Conservation (phyloP, 2,113 vertebrate species). For the Mola mola region DNA sequence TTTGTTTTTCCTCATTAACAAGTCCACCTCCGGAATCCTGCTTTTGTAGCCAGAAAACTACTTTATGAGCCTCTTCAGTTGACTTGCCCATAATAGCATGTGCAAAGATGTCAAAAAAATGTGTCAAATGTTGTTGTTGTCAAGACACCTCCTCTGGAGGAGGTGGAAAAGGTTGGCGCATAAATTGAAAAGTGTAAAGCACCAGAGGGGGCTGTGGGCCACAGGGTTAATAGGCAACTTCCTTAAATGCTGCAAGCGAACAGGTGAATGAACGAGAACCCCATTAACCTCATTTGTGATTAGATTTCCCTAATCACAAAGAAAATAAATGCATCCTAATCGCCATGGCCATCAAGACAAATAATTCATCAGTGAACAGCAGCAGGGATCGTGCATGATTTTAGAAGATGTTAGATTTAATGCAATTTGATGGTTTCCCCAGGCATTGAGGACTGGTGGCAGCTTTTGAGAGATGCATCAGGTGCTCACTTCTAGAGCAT, state of each 20-base stretch:
- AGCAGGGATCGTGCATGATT: background rate
- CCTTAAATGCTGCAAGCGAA: constrained; percentile 31
- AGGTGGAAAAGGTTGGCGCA: constrained; percentile 26
- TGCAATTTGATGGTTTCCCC: background rate
- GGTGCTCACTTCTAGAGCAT: constrained; percentile 8
- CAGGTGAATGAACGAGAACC: constrained; percentile 37
- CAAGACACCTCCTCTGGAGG: constrained; percentile 24
- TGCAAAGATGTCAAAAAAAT: constrained; percentile 34
- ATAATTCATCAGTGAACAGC: constrained; percentile 39
- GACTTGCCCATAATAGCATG: constrained; percentile 37
- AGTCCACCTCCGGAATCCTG: constrained; percentile 59
- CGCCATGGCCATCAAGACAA: constrained; percentile 32
- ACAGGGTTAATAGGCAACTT: constrained; percentile 46
- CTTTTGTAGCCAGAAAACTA: constrained; percentile 39
- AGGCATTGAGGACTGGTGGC: background rate
- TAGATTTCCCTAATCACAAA: constrained; percentile 51
- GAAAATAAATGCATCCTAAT: constrained; percentile 44
- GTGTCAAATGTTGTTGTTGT: constrained; percentile 66
- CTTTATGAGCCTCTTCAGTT: constrained; percentile 30
- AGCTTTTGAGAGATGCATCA: constrained; percentile 24
- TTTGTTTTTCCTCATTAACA: constrained; percentile 71
- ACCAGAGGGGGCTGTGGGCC: constrained; percentile 8
- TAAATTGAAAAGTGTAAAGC: constrained; percentile 44
- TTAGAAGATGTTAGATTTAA: constrained; percentile 4
- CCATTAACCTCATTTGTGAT: constrained; percentile 70